phyloP scores from a whole-genome alignment of 2,113 vertebrate genomes.

The Siniperca knerii region DNA sequence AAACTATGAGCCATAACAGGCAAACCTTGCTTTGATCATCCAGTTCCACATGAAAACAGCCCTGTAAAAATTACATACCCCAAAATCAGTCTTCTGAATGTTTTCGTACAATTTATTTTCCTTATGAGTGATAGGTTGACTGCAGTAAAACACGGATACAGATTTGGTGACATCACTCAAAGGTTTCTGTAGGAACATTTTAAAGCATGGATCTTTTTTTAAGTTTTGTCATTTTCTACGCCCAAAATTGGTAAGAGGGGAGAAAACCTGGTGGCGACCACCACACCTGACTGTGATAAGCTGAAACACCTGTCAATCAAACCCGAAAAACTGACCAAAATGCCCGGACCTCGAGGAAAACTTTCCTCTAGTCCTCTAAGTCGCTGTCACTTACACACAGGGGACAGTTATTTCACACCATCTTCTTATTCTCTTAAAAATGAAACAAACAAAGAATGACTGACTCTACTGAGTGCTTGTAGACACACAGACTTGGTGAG shows the following conservation, averaged over 20 bases:
- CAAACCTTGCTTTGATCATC: conserved; percentile 7
- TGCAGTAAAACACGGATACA: not conserved
- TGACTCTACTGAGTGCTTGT: not conserved
- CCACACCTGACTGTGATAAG: not conserved
- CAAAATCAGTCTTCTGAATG: not conserved
- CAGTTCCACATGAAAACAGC: not conserved
- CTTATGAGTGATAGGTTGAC: not conserved
- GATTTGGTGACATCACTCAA: not conserved
- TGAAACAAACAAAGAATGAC: not conserved
- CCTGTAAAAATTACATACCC: not conserved
- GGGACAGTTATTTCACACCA: no score
- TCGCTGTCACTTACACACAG: no score
- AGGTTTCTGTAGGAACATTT: not conserved
- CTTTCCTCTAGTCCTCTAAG: not conserved
- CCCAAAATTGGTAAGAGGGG: not conserved
- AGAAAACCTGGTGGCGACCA: no score
- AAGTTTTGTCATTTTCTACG: not conserved
- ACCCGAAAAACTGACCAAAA: not conserved
- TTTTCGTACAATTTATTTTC: not conserved
- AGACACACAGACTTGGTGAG: not conserved
- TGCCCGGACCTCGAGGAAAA: not conserved
- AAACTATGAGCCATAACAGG: conserved; percentile 45
- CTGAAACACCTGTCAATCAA: not conserved
- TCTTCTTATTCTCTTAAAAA: not conserved
- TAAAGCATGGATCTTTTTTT: not conserved